phyloP scores from a whole-genome alignment of 2,113 vertebrate species.

The Toxostoma redivivum region DNA sequence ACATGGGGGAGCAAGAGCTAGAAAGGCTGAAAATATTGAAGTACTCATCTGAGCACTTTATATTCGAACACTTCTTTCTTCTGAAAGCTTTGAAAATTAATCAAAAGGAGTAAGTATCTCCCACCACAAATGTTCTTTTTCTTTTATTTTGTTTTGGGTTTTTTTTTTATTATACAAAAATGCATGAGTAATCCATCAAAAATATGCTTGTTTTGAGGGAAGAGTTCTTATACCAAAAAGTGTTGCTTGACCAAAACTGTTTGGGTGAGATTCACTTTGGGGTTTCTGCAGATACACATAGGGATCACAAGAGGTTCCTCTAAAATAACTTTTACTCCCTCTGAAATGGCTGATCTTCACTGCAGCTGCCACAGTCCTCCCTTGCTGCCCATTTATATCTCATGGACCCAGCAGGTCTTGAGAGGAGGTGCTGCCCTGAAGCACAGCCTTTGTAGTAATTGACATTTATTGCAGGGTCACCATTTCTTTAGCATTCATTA shows the following conservation, averaged over 20 bases:
- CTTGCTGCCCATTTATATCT: neutral
- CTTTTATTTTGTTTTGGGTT: neutral
- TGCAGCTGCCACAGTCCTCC: neutral
- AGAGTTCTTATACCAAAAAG: neutral
- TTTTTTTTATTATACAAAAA: neutral
- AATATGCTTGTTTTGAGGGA: neutral
- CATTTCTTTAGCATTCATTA: neutral
- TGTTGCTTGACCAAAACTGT: neutral
- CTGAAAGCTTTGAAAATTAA: neutral
- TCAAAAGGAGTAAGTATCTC: neutral
- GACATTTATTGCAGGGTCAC: neutral
- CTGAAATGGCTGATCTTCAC: neutral
- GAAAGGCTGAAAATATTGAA: neutral
- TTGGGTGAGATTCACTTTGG: neutral
- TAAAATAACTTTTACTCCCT: neutral
- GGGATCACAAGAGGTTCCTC: neutral
- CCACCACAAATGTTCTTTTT: neutral
- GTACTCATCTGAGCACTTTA: neutral
- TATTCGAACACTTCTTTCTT: neutral
- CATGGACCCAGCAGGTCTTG: neutral
- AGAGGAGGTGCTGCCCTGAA: neutral
- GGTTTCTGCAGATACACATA: neutral
- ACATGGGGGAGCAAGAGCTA: neutral
- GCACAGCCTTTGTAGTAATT: neutral
- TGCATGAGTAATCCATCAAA: neutral